These are phyloP conservation scores for Egretta garzetta DNA, from an alignment of 2,113 vertebrate species.

Conservation along the genomic window DNA sequence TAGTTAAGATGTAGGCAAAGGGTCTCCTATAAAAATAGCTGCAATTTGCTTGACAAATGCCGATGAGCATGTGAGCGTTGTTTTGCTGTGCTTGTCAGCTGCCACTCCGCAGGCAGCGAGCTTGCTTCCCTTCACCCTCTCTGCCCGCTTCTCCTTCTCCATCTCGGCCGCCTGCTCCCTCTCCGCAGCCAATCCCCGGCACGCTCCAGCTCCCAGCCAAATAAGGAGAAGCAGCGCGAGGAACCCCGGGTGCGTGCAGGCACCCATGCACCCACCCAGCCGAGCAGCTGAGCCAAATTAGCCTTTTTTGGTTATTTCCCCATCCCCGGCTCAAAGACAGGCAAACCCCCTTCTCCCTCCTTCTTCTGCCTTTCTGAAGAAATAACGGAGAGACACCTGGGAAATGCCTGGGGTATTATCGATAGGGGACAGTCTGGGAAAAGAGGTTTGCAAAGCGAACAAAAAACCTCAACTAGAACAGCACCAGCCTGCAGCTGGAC, in stretches of 20 bases:
- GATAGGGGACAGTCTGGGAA: background rate
- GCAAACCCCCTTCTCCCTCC: background rate
- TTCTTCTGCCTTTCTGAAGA: background rate
- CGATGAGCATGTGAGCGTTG: background rate
- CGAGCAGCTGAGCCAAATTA: background rate
- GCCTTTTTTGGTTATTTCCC: background rate
- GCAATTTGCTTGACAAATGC: background rate
- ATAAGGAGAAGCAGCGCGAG: constrained; percentile 21
- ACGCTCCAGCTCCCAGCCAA: constrained; percentile 19
- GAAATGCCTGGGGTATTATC: background rate
- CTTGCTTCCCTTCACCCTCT: background rate
- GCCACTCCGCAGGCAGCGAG: background rate
- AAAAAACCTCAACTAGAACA: background rate
- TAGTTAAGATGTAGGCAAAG: background rate
- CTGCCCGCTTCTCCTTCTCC: background rate
- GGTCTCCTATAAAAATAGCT: constrained; percentile 11
- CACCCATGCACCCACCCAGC: background rate
- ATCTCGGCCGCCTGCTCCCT: background rate
- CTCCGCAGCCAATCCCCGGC: constrained; percentile 14
- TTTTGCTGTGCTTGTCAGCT: background rate
- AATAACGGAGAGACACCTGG: background rate
- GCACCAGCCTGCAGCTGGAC: background rate
- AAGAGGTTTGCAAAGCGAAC: background rate
- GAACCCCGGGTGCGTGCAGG: background rate
- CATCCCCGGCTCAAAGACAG: background rate